A percentile compares a stretch with the other conserved stretches of the same genome.
Evolutionary conservation across 2,113 vertebrate species (phyloP).

Genomic region (Sterna hirundo): DNA sequence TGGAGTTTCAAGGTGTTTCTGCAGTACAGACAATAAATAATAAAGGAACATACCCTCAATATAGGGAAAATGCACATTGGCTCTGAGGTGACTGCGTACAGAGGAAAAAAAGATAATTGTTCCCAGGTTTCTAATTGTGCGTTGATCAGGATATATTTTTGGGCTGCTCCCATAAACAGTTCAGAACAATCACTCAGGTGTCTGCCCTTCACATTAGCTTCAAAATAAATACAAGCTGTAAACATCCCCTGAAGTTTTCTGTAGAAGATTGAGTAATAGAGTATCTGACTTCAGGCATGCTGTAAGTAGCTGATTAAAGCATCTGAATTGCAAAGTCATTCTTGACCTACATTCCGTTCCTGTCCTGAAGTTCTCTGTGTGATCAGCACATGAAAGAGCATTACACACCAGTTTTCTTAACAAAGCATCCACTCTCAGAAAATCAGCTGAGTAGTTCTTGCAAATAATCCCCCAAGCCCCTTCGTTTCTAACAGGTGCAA

Average conservation of each 20-base stretch:
- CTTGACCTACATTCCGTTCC: accelerated
- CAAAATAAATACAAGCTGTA: not conserved
- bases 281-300: not conserved
- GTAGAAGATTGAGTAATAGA: not conserved
- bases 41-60: not conserved
- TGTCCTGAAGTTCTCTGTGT: accelerated
- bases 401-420: not conserved
- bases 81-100: accelerated
- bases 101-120: not conserved
- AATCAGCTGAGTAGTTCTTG: not conserved
- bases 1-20: not conserved
- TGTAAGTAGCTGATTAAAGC: not conserved
- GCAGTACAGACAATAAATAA: not conserved
- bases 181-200: not conserved
- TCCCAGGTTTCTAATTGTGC: not conserved
- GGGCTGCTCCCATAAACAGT: not conserved
- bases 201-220: not conserved
- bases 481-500: not conserved
- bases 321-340: not conserved
- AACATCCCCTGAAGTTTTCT: not conserved
- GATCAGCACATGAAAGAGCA: not conserved
- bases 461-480: not conserved
- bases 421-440: not conserved
- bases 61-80: not conserved
- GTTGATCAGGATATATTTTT: not conserved